Evolutionary conservation across 2,888 invertebrate species (phyloP), one percentile per base, ranked within the genome.

Genomic region (Acleris emargana): DNA sequence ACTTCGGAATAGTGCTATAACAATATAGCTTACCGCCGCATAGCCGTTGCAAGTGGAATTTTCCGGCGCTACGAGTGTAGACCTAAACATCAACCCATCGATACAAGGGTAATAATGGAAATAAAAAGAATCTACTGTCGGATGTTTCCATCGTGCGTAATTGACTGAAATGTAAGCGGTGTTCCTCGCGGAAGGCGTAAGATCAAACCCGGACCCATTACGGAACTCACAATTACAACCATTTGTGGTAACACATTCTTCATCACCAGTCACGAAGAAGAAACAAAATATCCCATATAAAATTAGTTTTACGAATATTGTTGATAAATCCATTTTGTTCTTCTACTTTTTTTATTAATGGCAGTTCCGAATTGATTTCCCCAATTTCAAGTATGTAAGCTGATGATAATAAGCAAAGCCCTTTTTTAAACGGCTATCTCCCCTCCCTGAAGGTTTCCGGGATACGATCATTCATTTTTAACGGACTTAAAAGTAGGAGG

Each of bases 171-270:
- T 60, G 70, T 81, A 88, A 78, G 88, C 88, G 4, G 73, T 73
- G 62, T 77, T 67, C 67, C 81, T 82, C 68, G 75, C 75, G 53
- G 83, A 74, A 49, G 86, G 83, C 50, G 83, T 74, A 68, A 93
- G 78, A 79, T 93, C 92, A 71, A 91, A 84, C 73, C 91, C 91
- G 73, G 92, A 91, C 67, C 93, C 93, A 82, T 92, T 91, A 5
- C 87, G 71, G 79, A 89, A 93, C 70, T 80, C 86, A 76, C 93
- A 93, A 60, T 78, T 76, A 74, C 93, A 93, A 5, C 90, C 78
- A 52, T 82, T 82, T 72, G 79, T 87, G 64, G 79, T 75, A 32
- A 80, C 82, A 76, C 93, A 93, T 45, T 74, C 71, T 69, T 91
- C 88, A 67, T 75, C 73, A 52, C 78, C 78, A 64, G 75, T 69